Percentiles rank a stretch among this genome's conserved stretches.
Evolutionary conservation across 2,888 invertebrate genomes (phyloP).

Genomic region (Hipparchia sbordonii): DNA sequence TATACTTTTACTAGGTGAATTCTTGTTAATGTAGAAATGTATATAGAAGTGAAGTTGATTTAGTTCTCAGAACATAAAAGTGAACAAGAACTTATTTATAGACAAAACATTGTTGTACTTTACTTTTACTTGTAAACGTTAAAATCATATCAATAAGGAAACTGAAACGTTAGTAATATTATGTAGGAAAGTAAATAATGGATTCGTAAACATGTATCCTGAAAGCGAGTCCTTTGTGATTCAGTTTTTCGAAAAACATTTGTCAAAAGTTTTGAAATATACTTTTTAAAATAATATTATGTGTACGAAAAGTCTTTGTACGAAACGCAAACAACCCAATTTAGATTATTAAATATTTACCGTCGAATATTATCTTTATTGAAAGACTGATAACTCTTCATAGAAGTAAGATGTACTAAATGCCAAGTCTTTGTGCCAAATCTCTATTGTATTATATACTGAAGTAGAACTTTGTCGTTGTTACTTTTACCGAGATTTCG

Average conservation of each 20-base stretch:
- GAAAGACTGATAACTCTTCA: conserved; percentile 69
- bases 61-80: too few species aligned
- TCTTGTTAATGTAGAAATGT: background rate
- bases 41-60: background rate
- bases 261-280: background rate
- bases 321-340: conserved; percentile 22
- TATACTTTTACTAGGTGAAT: background rate
- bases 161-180: conserved; percentile 28
- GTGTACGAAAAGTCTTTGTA: conserved; percentile 20
- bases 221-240: conserved; percentile 20
- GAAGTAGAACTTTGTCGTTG: conserved; percentile 39
- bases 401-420: conserved; percentile 42
- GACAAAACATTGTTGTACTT: conserved; percentile 5
- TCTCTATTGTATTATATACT: conserved; percentile 34
- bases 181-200: conserved; percentile 30
- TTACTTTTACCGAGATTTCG: conserved; percentile 32
- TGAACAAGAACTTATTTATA: background rate
- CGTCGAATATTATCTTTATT: conserved; percentile 52
- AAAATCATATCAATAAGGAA: conserved; percentile 35
- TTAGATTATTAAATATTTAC: conserved; percentile 27
- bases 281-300: background rate
- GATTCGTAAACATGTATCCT: conserved; percentile 23
- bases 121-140: conserved; percentile 25
- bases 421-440: conserved; percentile 43
- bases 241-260: conserved; percentile 13